A percentile compares a stretch with the other conserved stretches of the same genome.
These are phyloP conservation scores for Ptychobarbus kaznakovi DNA, from an alignment of 2,797 vertebrate genomes.

Conservation along the genomic window DNA sequence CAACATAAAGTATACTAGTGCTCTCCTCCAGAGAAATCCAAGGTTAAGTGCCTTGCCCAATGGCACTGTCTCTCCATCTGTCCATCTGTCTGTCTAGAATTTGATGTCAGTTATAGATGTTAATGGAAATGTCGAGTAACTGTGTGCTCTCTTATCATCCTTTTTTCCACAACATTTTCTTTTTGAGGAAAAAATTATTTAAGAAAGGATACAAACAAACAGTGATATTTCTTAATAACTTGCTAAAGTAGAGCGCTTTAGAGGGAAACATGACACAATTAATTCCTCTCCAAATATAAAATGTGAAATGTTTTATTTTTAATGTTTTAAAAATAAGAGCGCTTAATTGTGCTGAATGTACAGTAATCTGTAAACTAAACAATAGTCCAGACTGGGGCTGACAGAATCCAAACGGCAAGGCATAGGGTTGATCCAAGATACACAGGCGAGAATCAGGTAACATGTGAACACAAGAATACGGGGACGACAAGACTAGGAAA, in stretches of 20 bases:
- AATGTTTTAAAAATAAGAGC: no score
- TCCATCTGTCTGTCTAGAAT: conserved; percentile 2
- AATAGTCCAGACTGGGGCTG: no score
- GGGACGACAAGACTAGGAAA: no score
- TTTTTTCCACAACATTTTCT: not conserved
- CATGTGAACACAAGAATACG: no score
- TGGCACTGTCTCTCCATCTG: not conserved
- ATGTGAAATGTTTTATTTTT: no score
- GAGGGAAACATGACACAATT: not conserved
- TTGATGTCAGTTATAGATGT: conserved; percentile 15
- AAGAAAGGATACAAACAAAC: not conserved
- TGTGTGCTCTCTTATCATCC: not conserved
- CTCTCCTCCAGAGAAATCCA: conserved; percentile 1
- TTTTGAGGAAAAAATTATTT: not conserved
- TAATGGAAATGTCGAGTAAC: not conserved
- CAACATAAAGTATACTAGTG: conserved; percentile 12
- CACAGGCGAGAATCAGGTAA: no score
- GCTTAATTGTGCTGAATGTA: not conserved
- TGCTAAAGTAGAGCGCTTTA: not conserved
- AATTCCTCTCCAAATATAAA: not conserved
- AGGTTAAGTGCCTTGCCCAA: not conserved
- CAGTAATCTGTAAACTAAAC: no score
- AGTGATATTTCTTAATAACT: not conserved
- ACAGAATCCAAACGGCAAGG: no score
- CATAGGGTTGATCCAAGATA: no score